phyloP scores from a whole-genome alignment of 1,140 invertebrate species.

The Dufourea novaeangliae region DNA sequence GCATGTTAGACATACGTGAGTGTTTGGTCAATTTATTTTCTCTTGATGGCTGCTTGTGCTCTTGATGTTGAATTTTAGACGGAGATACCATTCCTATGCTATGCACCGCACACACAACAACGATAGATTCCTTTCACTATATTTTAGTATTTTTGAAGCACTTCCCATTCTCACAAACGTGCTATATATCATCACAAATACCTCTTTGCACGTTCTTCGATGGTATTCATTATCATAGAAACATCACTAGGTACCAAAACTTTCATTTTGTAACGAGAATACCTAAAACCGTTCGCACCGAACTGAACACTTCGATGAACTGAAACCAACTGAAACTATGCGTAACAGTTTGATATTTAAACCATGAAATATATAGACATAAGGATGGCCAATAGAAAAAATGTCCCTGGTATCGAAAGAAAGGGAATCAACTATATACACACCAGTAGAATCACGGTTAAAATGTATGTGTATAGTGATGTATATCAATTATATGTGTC shows the following conservation, averaged over 20 bases:
- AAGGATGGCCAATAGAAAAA: neutral
- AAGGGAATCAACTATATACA: no score
- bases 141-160: slow-evolving; percentile 50
- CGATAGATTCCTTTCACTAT: slow-evolving; percentile 63
- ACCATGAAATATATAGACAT: neutral
- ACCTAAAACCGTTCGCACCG: neutral
- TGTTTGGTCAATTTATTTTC: slow-evolving; percentile 58
- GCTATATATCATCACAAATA: slow-evolving; percentile 42
- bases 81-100: slow-evolving; percentile 81
- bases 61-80: slow-evolving; percentile 76
- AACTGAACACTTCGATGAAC: neutral
- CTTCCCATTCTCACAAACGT: slow-evolving; percentile 65
- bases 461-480: no score
- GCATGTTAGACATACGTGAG: slow-evolving; percentile 59
- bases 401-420: neutral
- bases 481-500: no score
- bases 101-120: slow-evolving; percentile 66
- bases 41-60: slow-evolving; percentile 62
- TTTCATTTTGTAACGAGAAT: slow-evolving; percentile 28
- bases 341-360: neutral
- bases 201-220: slow-evolving; percentile 6
- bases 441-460: no score
- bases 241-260: neutral
- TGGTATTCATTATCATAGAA: neutral
- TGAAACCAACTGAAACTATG: no score